Evolutionary conservation across 1,140 invertebrate genomes (phyloP).

Genomic region (Magallana gigas): DNA sequence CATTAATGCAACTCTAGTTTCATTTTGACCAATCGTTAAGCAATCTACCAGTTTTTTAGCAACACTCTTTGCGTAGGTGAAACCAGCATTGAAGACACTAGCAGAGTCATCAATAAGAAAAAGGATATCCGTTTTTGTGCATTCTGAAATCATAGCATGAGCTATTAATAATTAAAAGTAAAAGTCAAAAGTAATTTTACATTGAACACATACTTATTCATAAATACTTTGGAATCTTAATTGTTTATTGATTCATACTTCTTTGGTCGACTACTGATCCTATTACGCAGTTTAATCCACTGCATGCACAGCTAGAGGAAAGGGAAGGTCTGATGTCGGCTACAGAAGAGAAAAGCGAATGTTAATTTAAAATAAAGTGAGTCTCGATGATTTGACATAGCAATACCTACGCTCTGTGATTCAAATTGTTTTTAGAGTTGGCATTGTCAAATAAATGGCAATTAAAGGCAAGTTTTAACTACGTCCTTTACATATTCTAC

Average conservation of each 20-base stretch:
- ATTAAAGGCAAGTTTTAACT: too few species aligned
- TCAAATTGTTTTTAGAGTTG: too few species aligned
- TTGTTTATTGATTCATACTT: not conserved
- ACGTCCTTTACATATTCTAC: too few species aligned
- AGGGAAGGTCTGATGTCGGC: not conserved
- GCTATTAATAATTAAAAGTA: too few species aligned
- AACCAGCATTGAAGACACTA: not conserved
- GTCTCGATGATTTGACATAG: too few species aligned
- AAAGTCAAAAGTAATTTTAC: too few species aligned
- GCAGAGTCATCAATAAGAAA: constrained; percentile 13
- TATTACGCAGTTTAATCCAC: not conserved
- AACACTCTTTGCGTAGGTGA: constrained; percentile 1
- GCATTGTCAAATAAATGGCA: too few species aligned
- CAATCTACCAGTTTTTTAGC: not conserved
- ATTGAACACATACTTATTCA: too few species aligned
- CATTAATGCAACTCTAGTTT: not conserved
- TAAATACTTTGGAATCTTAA: too few species aligned
- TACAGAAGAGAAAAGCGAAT: not conserved
- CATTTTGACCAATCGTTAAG: not conserved
- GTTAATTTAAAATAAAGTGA: not conserved
- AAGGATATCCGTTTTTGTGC: not conserved
- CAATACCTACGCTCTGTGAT: too few species aligned
- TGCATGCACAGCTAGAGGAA: constrained; percentile 9
- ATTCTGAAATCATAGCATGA: not conserved
- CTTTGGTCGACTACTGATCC: not conserved